Percentiles rank a stretch among this genome's conserved stretches.
These are phyloP conservation scores for Mythimna albipuncta DNA, from an alignment of 2,888 invertebrate genomes.

Conservation along the genomic window DNA sequence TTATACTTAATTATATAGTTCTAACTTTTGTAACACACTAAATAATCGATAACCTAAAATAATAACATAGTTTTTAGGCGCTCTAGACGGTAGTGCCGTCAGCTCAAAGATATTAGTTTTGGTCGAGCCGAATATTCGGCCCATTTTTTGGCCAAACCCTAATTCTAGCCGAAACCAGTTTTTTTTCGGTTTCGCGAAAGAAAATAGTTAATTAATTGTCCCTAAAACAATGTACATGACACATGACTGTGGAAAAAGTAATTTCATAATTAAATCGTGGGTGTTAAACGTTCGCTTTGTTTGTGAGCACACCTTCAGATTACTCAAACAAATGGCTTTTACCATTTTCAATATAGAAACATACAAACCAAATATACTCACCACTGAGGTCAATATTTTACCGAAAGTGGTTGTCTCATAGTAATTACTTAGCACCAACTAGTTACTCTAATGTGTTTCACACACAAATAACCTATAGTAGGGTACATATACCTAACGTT, in stretches of 20 bases:
- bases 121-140: too few relatives aligned
- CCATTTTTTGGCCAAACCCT: too few relatives aligned
- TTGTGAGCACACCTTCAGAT: neutral
- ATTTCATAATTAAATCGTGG: neutral
- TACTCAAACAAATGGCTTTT: neutral
- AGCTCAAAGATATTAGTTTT: too few relatives aligned
- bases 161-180: too few relatives aligned
- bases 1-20: too few relatives aligned
- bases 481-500: neutral
- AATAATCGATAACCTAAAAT: too few relatives aligned
- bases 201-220: too few relatives aligned
- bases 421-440: conserved; percentile 40
- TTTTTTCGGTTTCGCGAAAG: too few relatives aligned
- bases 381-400: neutral
- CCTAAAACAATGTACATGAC: neutral
- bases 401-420: conserved; percentile 20
- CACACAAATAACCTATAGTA: neutral
- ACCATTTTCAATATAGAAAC: neutral
- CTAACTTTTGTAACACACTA: too few relatives aligned
- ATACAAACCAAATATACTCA: neutral
- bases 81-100: too few relatives aligned
- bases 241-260: neutral
- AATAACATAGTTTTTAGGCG: too few relatives aligned
- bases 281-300: neutral
- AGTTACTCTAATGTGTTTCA: conserved; percentile 4